Percentiles rank a stretch among this genome's conserved stretches.
phyloP scores from a whole-genome alignment of 1,140 invertebrate species.

The Pseudobourletiella spinata region DNA sequence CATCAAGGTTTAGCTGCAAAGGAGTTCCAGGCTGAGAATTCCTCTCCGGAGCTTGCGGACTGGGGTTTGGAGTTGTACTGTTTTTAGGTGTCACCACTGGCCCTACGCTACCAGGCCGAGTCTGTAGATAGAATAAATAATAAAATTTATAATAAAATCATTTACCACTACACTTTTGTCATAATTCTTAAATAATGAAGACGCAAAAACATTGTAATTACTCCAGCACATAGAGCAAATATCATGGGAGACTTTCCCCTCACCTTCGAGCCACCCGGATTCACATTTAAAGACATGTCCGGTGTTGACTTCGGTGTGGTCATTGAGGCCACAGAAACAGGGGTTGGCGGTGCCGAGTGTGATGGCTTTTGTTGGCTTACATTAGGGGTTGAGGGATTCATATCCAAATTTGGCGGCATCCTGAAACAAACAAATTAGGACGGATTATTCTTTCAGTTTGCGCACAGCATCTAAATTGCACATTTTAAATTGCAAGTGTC shows the following conservation, averaged over 20 bases:
- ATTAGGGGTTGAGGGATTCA: conserved; percentile 34
- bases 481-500: too few relatives aligned
- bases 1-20: conserved; percentile 32
- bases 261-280: conserved; percentile 27
- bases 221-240: neutral
- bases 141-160: too few relatives aligned
- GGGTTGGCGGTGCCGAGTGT: conserved; percentile 33
- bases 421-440: conserved; percentile 15
- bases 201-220: neutral
- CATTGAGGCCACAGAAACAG: conserved; percentile 25
- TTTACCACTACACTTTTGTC: too few relatives aligned
- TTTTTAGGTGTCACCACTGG: conserved; percentile 32
- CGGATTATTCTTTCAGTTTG: too few relatives aligned
- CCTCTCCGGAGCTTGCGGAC: conserved; percentile 31
- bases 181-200: neutral
- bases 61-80: conserved; percentile 35
- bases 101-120: conserved; percentile 34
- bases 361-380: conserved; percentile 33
- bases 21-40: conserved; percentile 35
- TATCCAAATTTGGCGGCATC: conserved; percentile 37
- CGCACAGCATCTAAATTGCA: too few relatives aligned
- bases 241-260: neutral
- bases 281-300: conserved; percentile 19
- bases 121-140: conserved; percentile 13
- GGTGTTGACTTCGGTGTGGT: conserved; percentile 26